These are phyloP conservation scores for Varroa destructor DNA, from an alignment of 1,140 invertebrate species.

Conservation along the genomic window DNA sequence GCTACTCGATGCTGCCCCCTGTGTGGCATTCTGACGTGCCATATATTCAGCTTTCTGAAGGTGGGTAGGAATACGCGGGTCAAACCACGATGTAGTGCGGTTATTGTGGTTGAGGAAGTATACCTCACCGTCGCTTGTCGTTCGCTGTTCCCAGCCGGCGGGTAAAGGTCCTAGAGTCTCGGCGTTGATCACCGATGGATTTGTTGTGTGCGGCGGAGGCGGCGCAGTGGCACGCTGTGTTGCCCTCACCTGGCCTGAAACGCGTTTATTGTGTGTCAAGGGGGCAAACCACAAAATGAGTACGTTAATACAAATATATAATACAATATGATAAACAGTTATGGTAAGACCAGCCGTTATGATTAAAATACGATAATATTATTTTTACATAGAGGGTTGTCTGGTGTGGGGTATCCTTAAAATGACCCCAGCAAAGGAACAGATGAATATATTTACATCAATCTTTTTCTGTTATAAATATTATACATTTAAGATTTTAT, in stretches of 20 bases:
- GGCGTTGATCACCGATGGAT: constrained; percentile 37
- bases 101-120: constrained; percentile 95
- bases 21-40: neutral
- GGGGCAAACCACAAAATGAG: constrained; percentile 35
- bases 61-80: constrained; percentile 42
- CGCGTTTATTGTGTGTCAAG: constrained; percentile 29
- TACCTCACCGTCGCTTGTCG: constrained; percentile 78
- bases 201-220: constrained; percentile 31
- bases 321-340: too few species aligned
- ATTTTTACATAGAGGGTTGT: too few species aligned
- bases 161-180: constrained; percentile 60
- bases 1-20: neutral
- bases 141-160: constrained; percentile 88
- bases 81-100: constrained; percentile 90
- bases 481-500: too few species aligned
- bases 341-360: too few species aligned
- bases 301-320: too few species aligned
- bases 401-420: too few species aligned
- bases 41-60: neutral
- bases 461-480: too few species aligned
- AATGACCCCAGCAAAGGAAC: too few species aligned
- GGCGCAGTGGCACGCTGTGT: constrained; percentile 30
- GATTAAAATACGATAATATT: too few species aligned
- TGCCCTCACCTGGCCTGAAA: constrained; percentile 28
- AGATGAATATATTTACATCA: too few species aligned